Base-by-base conservation (phyloP, 2,888 invertebrate genomes). In the Noctuana brunneofusca region DNA sequence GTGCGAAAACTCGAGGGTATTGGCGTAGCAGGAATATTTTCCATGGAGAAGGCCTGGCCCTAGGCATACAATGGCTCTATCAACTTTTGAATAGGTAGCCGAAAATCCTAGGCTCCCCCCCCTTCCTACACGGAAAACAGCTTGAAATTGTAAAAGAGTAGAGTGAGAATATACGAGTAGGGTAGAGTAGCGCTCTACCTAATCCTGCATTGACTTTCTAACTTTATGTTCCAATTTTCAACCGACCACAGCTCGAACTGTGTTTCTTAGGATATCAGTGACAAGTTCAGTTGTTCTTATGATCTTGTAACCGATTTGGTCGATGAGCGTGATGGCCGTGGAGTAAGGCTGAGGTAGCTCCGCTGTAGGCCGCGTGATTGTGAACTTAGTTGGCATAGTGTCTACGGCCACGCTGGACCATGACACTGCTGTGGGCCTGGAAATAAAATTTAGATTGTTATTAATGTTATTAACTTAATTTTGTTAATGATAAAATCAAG, bases 251-350 rank as follows among this genome's bases (percentile, higher is more conserved):
- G 92, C 91, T 18, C 88, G 75, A 0, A 89, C 92, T 3, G 92
- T 91, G 70, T 91, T 91, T 66, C 75, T 87, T 9, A 92, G 66
- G 20, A 92, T 71, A 46, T 89, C 91, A 0, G 87, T 88, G 46
- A 92, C 86, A 1, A 92, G 81, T 67, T 92, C 91, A 0, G 92
- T 92, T 6, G 92, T 92, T 65, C 79, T 75, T 64, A 90, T 90
- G 68, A 92, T 92, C 74, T 92, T 92, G 77, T 83, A 84, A 1
- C 91, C 88, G 65, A 92, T 89, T 68, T 89, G 88, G 70, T 92
- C 92, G 68, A 92, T 90, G 66, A 92, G 66, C 0, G 91, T 90
- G 58, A 88, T 86, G 55, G 89, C 87, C 0, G 91, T 89, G 60
- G 89, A 81, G 75, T 81, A 86, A 0, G 84, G 77, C 0, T 73